Conservation (phyloP, 2,888 invertebrate genomes). For the Therioaphis trifolii region DNA sequence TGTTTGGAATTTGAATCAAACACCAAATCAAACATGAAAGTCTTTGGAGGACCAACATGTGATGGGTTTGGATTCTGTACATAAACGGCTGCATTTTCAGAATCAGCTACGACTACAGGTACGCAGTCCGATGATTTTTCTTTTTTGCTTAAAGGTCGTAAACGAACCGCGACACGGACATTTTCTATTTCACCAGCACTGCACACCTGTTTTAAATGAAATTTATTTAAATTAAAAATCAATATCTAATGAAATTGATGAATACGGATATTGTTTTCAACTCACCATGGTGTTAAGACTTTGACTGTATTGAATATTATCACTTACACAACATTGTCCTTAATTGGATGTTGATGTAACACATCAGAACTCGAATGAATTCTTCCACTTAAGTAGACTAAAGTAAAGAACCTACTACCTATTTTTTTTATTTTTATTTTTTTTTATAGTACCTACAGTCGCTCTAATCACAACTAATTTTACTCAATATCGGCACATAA, state of each 20-base stretch:
- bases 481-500: no score
- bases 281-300: neutral
- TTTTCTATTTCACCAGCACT: slow-evolving; percentile 81
- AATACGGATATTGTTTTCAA: neutral
- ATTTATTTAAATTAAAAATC: neutral
- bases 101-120: slow-evolving; percentile 81
- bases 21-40: slow-evolving; percentile 94
- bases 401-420: no score
- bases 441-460: no score
- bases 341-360: no score
- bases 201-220: slow-evolving; percentile 19
- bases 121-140: slow-evolving; percentile 81
- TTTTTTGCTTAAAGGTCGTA: slow-evolving; percentile 89
- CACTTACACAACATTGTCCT: neutral
- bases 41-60: slow-evolving; percentile 79
- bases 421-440: no score
- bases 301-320: neutral
- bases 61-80: slow-evolving; percentile 75
- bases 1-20: slow-evolving; percentile 88
- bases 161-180: slow-evolving; percentile 94
- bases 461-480: no score
- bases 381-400: no score
- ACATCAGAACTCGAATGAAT: neutral
- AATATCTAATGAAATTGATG: neutral
- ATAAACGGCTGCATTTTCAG: slow-evolving; percentile 81